Percentiles rank a stretch among this genome's conserved stretches.
Evolutionary conservation across 2,888 invertebrate genomes (phyloP).

Genomic region (Aphidius colemani): DNA sequence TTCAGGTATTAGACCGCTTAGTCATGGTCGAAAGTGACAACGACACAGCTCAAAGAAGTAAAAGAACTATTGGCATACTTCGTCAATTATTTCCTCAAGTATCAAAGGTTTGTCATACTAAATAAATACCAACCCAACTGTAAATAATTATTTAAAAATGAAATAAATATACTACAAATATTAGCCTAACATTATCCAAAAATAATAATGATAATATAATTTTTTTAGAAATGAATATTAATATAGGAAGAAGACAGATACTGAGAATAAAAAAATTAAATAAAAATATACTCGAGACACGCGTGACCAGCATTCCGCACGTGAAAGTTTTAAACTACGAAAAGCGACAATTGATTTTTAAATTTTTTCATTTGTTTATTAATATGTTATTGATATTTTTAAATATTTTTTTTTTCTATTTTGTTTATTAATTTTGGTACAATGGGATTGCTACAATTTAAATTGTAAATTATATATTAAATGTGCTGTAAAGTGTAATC

Average conservation of each 20-base stretch:
- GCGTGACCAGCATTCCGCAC: conserved; percentile 16
- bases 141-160: background rate
- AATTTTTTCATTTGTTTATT: background rate
- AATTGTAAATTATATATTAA: no score
- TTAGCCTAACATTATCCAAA: background rate
- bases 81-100: conserved; percentile 75
- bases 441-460: no score
- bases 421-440: no score
- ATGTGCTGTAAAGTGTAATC: no score
- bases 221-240: no score
- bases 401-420: no score
- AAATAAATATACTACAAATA: background rate
- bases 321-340: conserved; percentile 9
- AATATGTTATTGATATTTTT: no score
- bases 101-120: conserved; percentile 69
- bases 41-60: conserved; percentile 72
- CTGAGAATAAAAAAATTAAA: background rate
- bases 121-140: background rate
- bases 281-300: conserved; percentile 9
- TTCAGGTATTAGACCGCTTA: conserved; percentile 71
- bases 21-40: conserved; percentile 71
- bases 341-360: background rate
- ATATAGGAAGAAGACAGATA: no score
- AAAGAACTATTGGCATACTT: conserved; percentile 77
- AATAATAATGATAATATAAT: no score